Evolutionary conservation across 2,797 vertebrate genomes (phyloP).

Genomic region (Dallia pectoralis): DNA sequence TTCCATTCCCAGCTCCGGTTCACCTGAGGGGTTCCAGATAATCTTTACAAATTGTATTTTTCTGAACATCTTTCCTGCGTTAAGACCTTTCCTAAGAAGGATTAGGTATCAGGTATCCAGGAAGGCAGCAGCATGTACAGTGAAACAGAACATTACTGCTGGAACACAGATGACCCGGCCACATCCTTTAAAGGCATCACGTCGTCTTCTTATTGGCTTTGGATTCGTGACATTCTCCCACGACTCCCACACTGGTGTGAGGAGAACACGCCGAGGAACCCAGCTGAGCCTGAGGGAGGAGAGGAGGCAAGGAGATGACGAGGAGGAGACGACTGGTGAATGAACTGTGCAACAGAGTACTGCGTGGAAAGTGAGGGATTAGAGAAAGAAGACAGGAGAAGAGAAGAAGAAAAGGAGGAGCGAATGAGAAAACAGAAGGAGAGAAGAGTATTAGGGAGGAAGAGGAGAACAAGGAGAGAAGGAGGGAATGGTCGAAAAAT

Average conservation of each 20-base stretch:
- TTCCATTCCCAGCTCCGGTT: too few species aligned
- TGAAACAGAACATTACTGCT: background rate
- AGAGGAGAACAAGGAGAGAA: background rate
- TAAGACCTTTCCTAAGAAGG: background rate
- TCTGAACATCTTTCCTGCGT: background rate
- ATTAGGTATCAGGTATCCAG: background rate
- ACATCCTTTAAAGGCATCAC: background rate
- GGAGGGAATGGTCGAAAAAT: background rate
- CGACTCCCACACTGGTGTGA: background rate
- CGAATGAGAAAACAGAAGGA: conserved; percentile 2
- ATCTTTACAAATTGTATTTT: background rate
- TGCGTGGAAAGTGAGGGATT: background rate
- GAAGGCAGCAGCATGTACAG: background rate
- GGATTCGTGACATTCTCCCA: background rate
- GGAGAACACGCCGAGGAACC: background rate
- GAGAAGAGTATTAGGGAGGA: background rate
- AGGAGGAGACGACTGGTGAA: background rate
- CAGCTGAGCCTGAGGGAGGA: background rate
- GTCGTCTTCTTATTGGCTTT: background rate
- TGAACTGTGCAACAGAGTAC: background rate
- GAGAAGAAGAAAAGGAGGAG: background rate
- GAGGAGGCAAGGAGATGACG: background rate
- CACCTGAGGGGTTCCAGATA: too few species aligned
- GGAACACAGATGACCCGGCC: background rate
- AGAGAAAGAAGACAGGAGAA: background rate